Evolutionary conservation across 2,888 invertebrate species (phyloP), one percentile per base, ranked within the genome.

Genomic region (Drosophila basisetae): DNA sequence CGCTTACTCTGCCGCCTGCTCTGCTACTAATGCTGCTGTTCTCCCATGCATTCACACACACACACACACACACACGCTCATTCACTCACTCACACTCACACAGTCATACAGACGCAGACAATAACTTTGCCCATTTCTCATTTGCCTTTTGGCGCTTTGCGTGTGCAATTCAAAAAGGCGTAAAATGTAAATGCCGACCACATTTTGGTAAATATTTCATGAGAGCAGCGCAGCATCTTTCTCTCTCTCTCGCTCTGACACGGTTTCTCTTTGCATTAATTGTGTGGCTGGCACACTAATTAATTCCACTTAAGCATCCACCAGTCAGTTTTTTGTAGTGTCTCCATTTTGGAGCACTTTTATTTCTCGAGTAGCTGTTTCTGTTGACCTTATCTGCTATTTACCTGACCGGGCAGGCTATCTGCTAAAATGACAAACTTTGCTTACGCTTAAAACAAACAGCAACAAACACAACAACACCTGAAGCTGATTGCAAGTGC

Each of bases 171-270:
- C 68, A 58, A 78, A 47, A 80, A 84, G 78, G 88, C 83, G 83
- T 77, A 76, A 89, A 84, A 88, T 88, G 82, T 84, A 84, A 84
- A 89, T 80, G 80, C 80, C 82, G 72, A 65, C 87, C 82, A 68
- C 80, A 75, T 76, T 84, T 75, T 55, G 67, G 64, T 76, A 60
- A 75, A 75, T 74, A 68, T 73, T 73, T 82, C 25, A 74, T 72
- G 39, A 65, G 43, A 47, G 25, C 25, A 25, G 47, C 47, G 25
- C 47, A 47, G 25, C 47, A 52, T 60, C 31, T 53, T 18, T 66
- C 39, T 18, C 31, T 35, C 25, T 28, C 30, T 30, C 49, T 31
- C 47, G 43, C 41, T 41, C 10, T 47, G 4, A 35, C 43, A 55
- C 47, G 43, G 43, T 37, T 22, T 13, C 37, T 31, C 59, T 28